These are phyloP conservation scores for Diorhabda elongata DNA, from an alignment of 1,140 invertebrate genomes.

Conservation along the genomic window DNA sequence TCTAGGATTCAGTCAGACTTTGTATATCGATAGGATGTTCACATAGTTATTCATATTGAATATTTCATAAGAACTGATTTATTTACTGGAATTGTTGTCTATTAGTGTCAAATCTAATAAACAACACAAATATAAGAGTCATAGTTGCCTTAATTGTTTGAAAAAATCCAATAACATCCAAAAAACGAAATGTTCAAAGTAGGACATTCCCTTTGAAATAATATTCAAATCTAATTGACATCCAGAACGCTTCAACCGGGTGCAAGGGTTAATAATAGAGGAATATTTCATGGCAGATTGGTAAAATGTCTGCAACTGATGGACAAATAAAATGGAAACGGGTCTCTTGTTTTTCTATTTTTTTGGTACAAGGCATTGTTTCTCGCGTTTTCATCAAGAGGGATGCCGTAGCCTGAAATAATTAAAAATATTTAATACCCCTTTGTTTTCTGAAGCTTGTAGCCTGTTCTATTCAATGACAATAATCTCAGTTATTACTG, in stretches of 20 bases:
- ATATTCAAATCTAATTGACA: slow-evolving; percentile 3
- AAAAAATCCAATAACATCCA: neutral
- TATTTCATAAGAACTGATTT: too few species aligned
- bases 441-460: neutral
- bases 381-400: neutral
- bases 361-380: neutral
- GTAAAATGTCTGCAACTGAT: slow-evolving; percentile 1
- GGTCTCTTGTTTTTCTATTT: neutral
- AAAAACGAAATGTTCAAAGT: neutral
- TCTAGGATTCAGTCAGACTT: too few species aligned
- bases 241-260: neutral
- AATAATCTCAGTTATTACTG: neutral
- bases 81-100: too few species aligned
- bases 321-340: neutral
- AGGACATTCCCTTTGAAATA: neutral
- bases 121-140: too few species aligned
- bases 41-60: too few species aligned
- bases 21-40: too few species aligned
- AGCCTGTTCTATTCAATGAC: neutral
- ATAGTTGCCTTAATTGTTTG: neutral
- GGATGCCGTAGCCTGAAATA: neutral
- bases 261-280: neutral
- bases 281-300: neutral
- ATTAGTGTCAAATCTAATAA: too few species aligned
- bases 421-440: neutral